Base-by-base conservation (phyloP, 2,113 vertebrate species). In the Hymenochirus boettgeri region DNA sequence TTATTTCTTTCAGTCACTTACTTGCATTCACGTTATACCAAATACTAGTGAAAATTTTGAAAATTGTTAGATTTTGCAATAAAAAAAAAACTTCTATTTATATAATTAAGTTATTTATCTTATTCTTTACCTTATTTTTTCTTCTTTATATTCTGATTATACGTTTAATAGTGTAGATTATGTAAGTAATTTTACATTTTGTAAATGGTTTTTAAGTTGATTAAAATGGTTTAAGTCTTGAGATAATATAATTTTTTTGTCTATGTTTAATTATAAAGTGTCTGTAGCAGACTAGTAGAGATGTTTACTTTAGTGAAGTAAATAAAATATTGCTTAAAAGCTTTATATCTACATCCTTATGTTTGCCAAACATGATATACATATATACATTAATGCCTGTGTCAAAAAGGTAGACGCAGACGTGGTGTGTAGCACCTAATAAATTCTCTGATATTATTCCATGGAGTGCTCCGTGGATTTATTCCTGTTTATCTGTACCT, bases 81-180 rank as follows among this genome's bases (percentile, higher is more conserved):
- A 66, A 66, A 57, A 23, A 64, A 66, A 66, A 57, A 31, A 56
- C 7, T 55, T 31, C 23, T 37, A 19, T 56, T 64, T 56, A 64
- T 52, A 56, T 47, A 57, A 15, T 56, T 47, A 39, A 65, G 42
- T 19, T 31, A 2, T 25, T 50, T 65, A 56, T 46, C 42, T 55
- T 57, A n/a, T 65, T 54, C 46, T n/a, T 26, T 29, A 9, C 25
- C 42, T 9, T 59, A 29, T 66, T 35, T 35, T 35, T 35, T 35
- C 10, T 18, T 35, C n/a, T 58, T 58, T 58, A 51, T 57, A 58
- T 50, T 31, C 35, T 19, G 3, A 13, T 29, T 18, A 3, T 37
- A 50, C 2, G 25, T 27, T 66, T 55, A 27, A 27, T 37, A 57
- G 33, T 17, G 8, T 50, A 57, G 42, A 25, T 13, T 33, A 50